These are phyloP conservation scores for Platorchestia sp. DNA, from an alignment of 1,140 invertebrate species.

Conservation along the genomic window DNA sequence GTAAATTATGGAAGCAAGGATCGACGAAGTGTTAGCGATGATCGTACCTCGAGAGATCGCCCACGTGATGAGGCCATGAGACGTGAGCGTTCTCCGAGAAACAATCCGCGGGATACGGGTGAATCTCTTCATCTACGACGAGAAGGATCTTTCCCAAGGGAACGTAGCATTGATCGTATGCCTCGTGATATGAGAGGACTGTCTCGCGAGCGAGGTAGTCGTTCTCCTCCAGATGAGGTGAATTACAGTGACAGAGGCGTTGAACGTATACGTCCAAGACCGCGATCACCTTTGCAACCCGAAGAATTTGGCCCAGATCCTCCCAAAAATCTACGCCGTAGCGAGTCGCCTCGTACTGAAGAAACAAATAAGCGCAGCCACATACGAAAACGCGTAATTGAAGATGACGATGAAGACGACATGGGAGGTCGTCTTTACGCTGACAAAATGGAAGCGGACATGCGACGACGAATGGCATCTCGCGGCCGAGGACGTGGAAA, in stretches of 20 bases:
- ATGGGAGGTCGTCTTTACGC: constrained; percentile 32
- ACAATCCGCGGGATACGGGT: background rate
- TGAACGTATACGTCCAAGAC: constrained; percentile 11
- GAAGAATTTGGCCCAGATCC: constrained; percentile 29
- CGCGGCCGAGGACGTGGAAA: background rate
- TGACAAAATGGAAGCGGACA: constrained; percentile 26
- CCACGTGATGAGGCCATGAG: background rate
- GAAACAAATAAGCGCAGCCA: constrained; percentile 10
- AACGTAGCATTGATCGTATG: constrained; percentile 21
- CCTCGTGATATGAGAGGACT: background rate
- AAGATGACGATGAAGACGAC: constrained; percentile 34
- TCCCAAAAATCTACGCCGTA: constrained; percentile 17
- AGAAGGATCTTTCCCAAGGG: background rate
- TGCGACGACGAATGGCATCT: background rate
- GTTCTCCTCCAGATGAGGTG: background rate
- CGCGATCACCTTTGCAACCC: background rate
- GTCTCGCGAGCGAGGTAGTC: background rate
- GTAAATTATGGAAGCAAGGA: constrained; percentile 27
- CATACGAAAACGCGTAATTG: constrained; percentile 4
- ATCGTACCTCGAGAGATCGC: background rate
- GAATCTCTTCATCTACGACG: background rate
- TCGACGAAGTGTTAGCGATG: background rate
- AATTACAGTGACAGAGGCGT: constrained; percentile 39
- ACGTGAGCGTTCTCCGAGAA: constrained; percentile 13
- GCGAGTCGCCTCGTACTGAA: background rate